Base-by-base conservation (phyloP, 23 tunicate genomes). In the Corella eumyota region DNA sequence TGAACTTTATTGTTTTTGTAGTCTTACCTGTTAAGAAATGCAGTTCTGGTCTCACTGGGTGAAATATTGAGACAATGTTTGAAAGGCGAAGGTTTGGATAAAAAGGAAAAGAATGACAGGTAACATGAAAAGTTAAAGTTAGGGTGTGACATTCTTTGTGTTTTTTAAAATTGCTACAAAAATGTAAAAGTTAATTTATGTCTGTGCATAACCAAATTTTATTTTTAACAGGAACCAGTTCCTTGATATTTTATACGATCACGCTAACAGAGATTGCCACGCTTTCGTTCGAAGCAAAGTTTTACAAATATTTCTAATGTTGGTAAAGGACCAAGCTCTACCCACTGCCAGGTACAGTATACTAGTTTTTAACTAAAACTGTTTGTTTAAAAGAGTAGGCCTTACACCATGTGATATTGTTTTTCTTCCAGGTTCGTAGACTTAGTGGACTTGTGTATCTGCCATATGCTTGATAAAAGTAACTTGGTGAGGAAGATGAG, bases 11-110 rank as follows among this genome's bases (percentile, higher is more conserved):
- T 51, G 23, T 7, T 51, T n/a, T 51, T 51, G 2, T 64, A 73
- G 77, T 66, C 96, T 19, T 88, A 88, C 63, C 13, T 66, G 19
- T 78, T 88, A 81, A 67, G 96, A 55, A 88, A 88, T 48, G 36
- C 80, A 0, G 88, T 79, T 17, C 56, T 88, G 36, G 66, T 48
- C 0, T 57, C 58, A 1, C 59, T 78, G 60, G 83, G 88, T 1
- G 96, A 88, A 67, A 78, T 88, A 21, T 9, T 88, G n/a, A 36
- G 73, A 6, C 70, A 67, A 26, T 66, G 76, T 58, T 64, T 88
- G 49, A 78, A 53, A 34, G 76, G 76, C 4, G 96, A 88, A 73
- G 78, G 65, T 1, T 36, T 73, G 48, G 80, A 73, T 29, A 68
- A 78, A 25, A 78, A 88, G 71, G 76, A 88, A 21, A 88, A 75